phyloP scores from a whole-genome alignment of 2,113 vertebrate genomes.

The Artemisiospiza belli region DNA sequence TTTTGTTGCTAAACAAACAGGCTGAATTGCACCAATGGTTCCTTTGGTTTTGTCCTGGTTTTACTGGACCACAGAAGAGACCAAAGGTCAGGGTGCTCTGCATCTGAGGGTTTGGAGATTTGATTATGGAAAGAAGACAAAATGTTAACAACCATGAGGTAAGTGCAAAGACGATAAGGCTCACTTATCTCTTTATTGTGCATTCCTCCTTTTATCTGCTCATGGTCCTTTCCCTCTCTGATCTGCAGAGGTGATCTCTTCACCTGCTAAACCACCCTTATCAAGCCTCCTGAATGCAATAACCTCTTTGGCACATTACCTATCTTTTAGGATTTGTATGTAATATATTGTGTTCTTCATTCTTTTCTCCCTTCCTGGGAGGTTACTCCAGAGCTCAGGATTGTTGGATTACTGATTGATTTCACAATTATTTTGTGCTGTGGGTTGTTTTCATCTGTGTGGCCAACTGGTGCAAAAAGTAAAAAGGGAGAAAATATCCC shows the following conservation, averaged over 20 bases:
- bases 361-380: background rate
- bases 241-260: slow-evolving; percentile 48
- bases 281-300: slow-evolving; percentile 38
- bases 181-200: slow-evolving; percentile 7
- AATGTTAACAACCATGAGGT: slow-evolving; percentile 1
- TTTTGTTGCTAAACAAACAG: background rate
- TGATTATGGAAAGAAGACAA: background rate
- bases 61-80: background rate
- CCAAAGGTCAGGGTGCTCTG: background rate
- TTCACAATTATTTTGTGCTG: slow-evolving; percentile 23
- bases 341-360: slow-evolving; percentile 29
- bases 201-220: slow-evolving; percentile 16
- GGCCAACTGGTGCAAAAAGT: background rate
- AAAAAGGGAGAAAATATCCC: background rate
- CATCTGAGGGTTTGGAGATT: background rate
- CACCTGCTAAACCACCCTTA: slow-evolving; percentile 57
- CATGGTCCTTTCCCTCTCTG: background rate
- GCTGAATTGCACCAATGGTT: background rate
- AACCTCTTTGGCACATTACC: slow-evolving; percentile 48
- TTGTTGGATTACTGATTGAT: slow-evolving; percentile 30
- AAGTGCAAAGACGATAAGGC: background rate
- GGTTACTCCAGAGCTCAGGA: background rate
- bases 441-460: background rate
- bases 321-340: slow-evolving; percentile 51
- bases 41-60: background rate